Base-by-base conservation (phyloP, 2,113 vertebrate species). In the Sterrhoptilus dennistouni region DNA sequence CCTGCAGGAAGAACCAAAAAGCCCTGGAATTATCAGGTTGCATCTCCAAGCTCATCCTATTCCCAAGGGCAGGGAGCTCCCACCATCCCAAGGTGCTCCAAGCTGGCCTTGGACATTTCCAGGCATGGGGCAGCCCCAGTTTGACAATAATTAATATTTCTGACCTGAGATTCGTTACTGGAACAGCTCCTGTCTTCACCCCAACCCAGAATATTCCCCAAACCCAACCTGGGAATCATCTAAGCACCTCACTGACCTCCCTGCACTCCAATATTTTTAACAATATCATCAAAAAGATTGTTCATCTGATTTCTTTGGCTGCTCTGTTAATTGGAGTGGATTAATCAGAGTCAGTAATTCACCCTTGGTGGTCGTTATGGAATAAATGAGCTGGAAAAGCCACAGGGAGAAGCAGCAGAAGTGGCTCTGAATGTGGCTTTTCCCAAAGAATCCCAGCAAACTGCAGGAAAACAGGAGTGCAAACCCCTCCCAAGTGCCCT, bases 171-270 rank as follows among this genome's bases (percentile, higher is more conserved):
- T 5, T n/a, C 2, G 1, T 24, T 36, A 9, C 35, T 40, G 22
- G 12, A 57, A 14, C 33, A 89, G 31, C 47, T 49, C 5, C 3
- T 25, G 28, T 11, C 45, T 54, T 50, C 19, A 65, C 19, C 23
- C 44, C 11, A 80, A 8, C 9, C 12, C 5, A 53, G 40, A n/a
- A 61, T 6, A 71, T 81, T 36, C 35, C 35, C 7, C 0, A 21
- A 14, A 21, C 1, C 2, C 14, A 22, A 40, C 5, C 24, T 24
- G 10, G 44, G 44, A n/a, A 14, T 49, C 3, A 0, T 33, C 61
- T 8, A 7, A 29, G 35, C 44, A 31, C 66, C 36, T 82, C 50
- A 6, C 36, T 2, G 5, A 22, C 31, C 28, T 60, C 33, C 42
- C 33, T n/a, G 17, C 25, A 50, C 23, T 6, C 3, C 56, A 52